Evolutionary conservation across 1,140 invertebrate genomes (phyloP).

Genomic region (Ips typographus): DNA sequence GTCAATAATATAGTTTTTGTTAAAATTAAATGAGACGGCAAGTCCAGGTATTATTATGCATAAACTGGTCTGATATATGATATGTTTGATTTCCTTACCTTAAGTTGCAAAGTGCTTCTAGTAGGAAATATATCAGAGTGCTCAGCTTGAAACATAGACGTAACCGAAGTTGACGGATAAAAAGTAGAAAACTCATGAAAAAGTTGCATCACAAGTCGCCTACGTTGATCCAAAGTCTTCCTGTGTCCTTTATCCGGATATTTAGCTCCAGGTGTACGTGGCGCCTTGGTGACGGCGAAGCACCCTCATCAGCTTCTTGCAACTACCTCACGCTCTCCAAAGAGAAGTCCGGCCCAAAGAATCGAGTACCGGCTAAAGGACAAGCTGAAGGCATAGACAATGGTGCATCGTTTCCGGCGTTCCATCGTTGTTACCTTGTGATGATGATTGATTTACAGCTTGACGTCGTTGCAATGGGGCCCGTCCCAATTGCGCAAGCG

Average conservation of each 20-base stretch:
- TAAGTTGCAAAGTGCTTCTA: conserved; percentile 90
- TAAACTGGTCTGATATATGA: no score
- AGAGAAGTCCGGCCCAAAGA: conserved; percentile 93
- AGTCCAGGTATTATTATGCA: no score
- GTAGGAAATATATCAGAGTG: conserved; percentile 92
- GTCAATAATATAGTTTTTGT: no score
- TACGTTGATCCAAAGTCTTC: conserved; percentile 84
- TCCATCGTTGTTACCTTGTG: not conserved
- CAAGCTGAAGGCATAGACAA: conserved; percentile 53
- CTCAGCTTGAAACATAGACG: conserved; percentile 82
- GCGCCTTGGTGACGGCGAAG: conserved; percentile 78
- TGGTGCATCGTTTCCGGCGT: conserved; percentile 10
- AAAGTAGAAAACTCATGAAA: conserved; percentile 82
- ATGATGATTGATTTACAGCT: conserved; percentile 41
- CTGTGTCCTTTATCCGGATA: conserved; percentile 73
- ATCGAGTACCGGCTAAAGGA: conserved; percentile 66
- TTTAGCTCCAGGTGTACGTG: conserved; percentile 74
- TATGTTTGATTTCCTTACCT: conserved; percentile 49
- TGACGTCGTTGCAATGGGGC: conserved; percentile 83
- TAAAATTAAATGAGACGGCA: no score
- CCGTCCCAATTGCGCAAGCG: conserved; percentile 86
- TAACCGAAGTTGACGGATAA: conserved; percentile 87
- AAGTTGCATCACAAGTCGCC: conserved; percentile 90
- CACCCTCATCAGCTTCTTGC: conserved; percentile 47
- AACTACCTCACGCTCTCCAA: conserved; percentile 70